Conservation (phyloP, 1,140 invertebrate genomes). For the Solen grandis region DNA sequence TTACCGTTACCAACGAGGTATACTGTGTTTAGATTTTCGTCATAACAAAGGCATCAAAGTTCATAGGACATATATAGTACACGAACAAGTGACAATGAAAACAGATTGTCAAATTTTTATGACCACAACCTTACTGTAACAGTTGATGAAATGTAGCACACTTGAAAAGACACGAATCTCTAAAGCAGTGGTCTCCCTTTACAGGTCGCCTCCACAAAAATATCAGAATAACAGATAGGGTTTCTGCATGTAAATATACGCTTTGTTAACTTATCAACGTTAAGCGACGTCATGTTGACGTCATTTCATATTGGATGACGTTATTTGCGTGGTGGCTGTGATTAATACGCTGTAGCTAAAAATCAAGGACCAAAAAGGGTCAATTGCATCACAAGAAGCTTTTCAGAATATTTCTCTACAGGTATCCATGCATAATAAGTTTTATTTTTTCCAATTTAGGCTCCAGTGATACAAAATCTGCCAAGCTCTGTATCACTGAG, state of each 20-base stretch:
- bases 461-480: conserved; percentile 33
- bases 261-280: not conserved
- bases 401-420: not conserved
- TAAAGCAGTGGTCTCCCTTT: too few species aligned
- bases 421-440: not conserved
- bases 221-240: too few species aligned
- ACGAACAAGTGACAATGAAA: not conserved
- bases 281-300: not conserved
- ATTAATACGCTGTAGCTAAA: too few species aligned
- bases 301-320: not conserved
- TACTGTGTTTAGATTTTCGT: not conserved
- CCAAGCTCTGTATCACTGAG: not conserved
- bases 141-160: too few species aligned
- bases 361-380: not conserved
- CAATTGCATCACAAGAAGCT: not conserved
- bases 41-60: not conserved
- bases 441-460: conserved; percentile 5
- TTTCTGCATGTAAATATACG: too few species aligned
- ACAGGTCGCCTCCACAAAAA: too few species aligned
- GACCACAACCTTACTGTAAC: too few species aligned
- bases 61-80: not conserved
- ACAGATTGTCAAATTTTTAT: too few species aligned
- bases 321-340: too few species aligned
- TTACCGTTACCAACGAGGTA: conserved; percentile 31
- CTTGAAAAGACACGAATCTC: too few species aligned